Percentiles rank a stretch among this genome's conserved stretches.
Conservation (phyloP, 2,888 invertebrate species). For the Drosophila peninsularis region DNA sequence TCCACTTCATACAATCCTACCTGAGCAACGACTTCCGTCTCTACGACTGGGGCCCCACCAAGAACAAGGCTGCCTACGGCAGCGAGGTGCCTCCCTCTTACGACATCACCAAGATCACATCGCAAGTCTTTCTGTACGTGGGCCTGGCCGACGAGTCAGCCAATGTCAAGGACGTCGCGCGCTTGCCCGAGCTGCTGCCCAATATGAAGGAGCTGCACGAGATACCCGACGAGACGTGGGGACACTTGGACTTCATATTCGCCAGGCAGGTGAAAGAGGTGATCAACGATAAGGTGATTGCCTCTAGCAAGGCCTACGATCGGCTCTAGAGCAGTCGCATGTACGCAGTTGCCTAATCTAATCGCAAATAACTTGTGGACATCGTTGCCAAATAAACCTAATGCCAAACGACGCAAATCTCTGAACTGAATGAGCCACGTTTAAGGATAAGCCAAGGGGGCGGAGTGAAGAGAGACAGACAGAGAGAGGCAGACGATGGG, state of each 20-base stretch:
- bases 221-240: slow-evolving; percentile 74
- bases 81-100: slow-evolving; percentile 69
- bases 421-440: background rate
- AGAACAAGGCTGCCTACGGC: slow-evolving; percentile 63
- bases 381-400: slow-evolving; percentile 18
- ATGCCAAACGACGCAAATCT: background rate
- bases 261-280: slow-evolving; percentile 68
- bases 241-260: slow-evolving; percentile 81
- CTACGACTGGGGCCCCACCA: slow-evolving; percentile 71
- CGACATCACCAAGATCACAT: slow-evolving; percentile 64
- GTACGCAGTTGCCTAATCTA: slow-evolving; percentile 26
- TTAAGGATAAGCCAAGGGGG: background rate
- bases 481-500: background rate
- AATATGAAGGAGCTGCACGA: slow-evolving; percentile 60
- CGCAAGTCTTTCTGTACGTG: slow-evolving; percentile 68
- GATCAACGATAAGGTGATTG: slow-evolving; percentile 71
- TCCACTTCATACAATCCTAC: slow-evolving; percentile 73
- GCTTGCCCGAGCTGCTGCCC: slow-evolving; percentile 56
- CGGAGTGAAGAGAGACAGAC: background rate
- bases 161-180: slow-evolving; percentile 58
- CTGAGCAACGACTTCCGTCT: slow-evolving; percentile 66
- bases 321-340: slow-evolving; percentile 18
- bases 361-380: slow-evolving; percentile 28
- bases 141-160: slow-evolving; percentile 72
- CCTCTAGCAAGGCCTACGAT: slow-evolving; percentile 62